Base-by-base conservation (phyloP, 2,797 vertebrate species). In the Ceryle rudis region DNA sequence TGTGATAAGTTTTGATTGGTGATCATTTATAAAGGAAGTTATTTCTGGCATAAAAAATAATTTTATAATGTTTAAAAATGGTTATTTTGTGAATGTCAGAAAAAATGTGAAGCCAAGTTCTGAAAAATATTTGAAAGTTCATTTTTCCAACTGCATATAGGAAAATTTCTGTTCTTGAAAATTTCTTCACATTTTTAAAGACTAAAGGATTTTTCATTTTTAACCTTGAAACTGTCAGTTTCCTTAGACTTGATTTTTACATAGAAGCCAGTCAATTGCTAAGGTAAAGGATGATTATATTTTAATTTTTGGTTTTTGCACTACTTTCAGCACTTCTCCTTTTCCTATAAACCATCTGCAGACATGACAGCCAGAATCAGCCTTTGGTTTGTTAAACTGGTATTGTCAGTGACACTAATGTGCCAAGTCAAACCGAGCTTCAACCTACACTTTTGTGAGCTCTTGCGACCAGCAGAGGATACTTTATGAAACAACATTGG, bases 141-240 rank as follows among this genome's bases (percentile, higher is more conserved):
- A n/a, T 35, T 90, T 92, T 73, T 84, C 60, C 35, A 91, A 80
- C 16, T 51, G 3, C 31, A n/a, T 33, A 47, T 35, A 46, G 47
- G 42, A 88, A 92, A 84, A 65, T n/a, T 62, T 86, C 4, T 84
- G 14, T 66, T 95, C 37, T 51, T 79, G 69, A 81, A 94, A 95
- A 62, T 51, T 33, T 21, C 5, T 89, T 58, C 39, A 37, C 14
- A 31, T 81, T 85, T 88, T 54, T 64, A 44, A 88, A 66, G 15
- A 42, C 2, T 64, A 41, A 15, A 0, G 4, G 9, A n/a, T 61
- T 66, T 89, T 95, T 81, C 58, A n/a, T 61, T 66, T 87, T 81
- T 62, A 75, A 44, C 6, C n/a, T 77, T 67, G 28, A 88, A 94
- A 42, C 3, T n/a, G 0, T 29, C 16, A 21, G 1, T 19, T 79